phyloP scores from a whole-genome alignment of 2,888 invertebrate species.

The Portevinia maculata region DNA sequence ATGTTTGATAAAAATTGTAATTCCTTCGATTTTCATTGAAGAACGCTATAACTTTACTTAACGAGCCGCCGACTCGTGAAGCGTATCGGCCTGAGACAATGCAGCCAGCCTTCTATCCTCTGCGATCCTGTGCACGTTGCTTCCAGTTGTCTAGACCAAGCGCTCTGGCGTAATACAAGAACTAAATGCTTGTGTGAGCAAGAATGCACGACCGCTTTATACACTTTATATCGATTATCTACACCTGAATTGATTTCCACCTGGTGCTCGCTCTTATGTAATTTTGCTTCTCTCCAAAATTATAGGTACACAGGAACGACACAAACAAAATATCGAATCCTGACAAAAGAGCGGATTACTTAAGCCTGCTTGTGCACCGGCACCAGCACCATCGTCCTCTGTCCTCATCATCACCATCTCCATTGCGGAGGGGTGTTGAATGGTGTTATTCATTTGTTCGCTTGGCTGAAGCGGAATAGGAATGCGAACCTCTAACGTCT shows the following conservation, averaged over 20 bases:
- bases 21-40: no score
- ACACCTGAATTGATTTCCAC: slow-evolving; percentile 65
- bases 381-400: no score
- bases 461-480: slow-evolving; percentile 53
- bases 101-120: no score
- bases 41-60: no score
- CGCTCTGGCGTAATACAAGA: background rate
- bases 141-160: no score
- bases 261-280: slow-evolving; percentile 35
- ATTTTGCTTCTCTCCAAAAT: slow-evolving; percentile 7
- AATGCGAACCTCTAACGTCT: slow-evolving; percentile 18
- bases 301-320: slow-evolving; percentile 11
- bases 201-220: background rate
- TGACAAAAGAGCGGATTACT: slow-evolving; percentile 55
- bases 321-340: slow-evolving; percentile 41
- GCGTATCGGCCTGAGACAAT: no score
- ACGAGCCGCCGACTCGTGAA: no score
- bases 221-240: slow-evolving; percentile 8
- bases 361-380: slow-evolving; percentile 31
- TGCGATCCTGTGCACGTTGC: no score
- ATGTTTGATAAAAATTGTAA: no score
- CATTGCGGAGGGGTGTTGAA: slow-evolving; percentile 35
- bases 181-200: background rate
- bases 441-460: slow-evolving; percentile 59
- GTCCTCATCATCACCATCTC: no score